A percentile compares a stretch with the other conserved stretches of the same genome.
phyloP scores from a whole-genome alignment of 2,797 vertebrate species.

The Poeciliopsis infans region DNA sequence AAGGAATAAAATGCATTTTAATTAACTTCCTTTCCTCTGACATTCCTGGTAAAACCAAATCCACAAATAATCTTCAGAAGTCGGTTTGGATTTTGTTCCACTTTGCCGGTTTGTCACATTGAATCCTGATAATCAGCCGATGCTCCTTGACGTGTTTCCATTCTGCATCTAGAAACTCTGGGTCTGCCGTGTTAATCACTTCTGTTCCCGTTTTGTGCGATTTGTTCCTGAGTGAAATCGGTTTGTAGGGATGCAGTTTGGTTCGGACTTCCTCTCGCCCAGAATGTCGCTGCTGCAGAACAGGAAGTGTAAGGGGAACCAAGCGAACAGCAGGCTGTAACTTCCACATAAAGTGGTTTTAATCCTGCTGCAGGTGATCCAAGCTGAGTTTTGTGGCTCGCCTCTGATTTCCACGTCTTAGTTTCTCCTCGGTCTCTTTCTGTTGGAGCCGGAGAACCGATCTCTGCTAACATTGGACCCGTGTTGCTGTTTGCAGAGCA shows the following conservation, averaged over 20 bases:
- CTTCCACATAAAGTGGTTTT: constrained; percentile 15
- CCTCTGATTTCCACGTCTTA: constrained; percentile 23
- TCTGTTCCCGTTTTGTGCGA: constrained; percentile 29
- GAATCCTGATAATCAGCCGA: neutral
- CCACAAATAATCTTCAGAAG: neutral
- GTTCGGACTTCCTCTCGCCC: constrained; percentile 20
- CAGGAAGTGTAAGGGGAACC: constrained; percentile 39
- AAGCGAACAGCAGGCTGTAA: constrained; percentile 29
- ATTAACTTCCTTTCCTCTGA: neutral
- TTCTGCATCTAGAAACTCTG: constrained; percentile 32
- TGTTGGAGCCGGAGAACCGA: constrained; percentile 30
- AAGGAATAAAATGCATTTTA: neutral
- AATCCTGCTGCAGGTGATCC: constrained; percentile 14
- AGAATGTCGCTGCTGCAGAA: constrained; percentile 1
- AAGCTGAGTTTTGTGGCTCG: constrained; percentile 32
- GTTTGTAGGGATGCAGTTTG: constrained; percentile 3
- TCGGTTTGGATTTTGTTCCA: neutral
- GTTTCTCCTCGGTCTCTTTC: constrained; percentile 29
- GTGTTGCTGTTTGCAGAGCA: constrained; percentile 36
- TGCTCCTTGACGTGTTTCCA: constrained; percentile 10
- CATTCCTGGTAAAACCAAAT: neutral
- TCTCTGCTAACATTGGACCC: constrained; percentile 12
- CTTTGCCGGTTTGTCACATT: neutral
- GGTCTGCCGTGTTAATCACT: neutral
- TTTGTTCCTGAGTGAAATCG: constrained; percentile 65